Evolutionary conservation across 37 sponge, comb jelly and placozoan genomes (phyloP), one percentile per base, ranked within the genome.

Genomic region (Spongia lamella): DNA sequence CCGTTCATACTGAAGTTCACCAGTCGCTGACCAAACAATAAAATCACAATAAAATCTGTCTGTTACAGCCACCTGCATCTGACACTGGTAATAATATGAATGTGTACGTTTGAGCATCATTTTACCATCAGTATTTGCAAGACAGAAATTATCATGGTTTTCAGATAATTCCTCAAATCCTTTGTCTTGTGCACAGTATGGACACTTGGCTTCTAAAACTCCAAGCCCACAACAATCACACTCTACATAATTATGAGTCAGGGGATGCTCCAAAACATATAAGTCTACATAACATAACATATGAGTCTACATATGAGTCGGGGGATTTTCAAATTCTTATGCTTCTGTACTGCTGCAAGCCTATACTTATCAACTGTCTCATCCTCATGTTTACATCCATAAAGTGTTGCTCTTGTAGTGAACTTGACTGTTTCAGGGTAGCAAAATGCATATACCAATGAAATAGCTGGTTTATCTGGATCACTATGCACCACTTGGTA

Each of bases 1-100:
- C 20, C 79, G 68, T 53, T 79, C 79, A 35, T 67, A 34, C 21
- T 79, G 79, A 56, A 79, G 59, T 33, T 79, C 69, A 13, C 33
- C 68, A 22, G 21, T 39, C n/a, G n/a, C n/a, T 53, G 79, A 38
- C 79, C 79, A 79, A 7, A 79, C 79, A 19, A 68, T 70, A 79
- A 79, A 79, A 53, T 79, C 70, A 68, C 79, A 79, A 43, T 57
- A 79, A 4, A n/a, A 13, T 1, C 58, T 37, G 1, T 14, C 27
- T 24, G 70, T 79, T 3, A 29, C 69, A 34, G 56, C 53, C 61
- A 79, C 55, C 31, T 79, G 79, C 22, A 79, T 61, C 70, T 79
- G 79, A 47, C 69, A 68, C 70, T 79, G 79, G 27, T 56, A 79
- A 60, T 79, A 79, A 21, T 79, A 79, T 20, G 47, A 7, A 30